A percentile compares a stretch with the other conserved stretches of the same genome.
Evolutionary conservation across 1,140 invertebrate genomes (phyloP).

Genomic region (Calosoma granatense): DNA sequence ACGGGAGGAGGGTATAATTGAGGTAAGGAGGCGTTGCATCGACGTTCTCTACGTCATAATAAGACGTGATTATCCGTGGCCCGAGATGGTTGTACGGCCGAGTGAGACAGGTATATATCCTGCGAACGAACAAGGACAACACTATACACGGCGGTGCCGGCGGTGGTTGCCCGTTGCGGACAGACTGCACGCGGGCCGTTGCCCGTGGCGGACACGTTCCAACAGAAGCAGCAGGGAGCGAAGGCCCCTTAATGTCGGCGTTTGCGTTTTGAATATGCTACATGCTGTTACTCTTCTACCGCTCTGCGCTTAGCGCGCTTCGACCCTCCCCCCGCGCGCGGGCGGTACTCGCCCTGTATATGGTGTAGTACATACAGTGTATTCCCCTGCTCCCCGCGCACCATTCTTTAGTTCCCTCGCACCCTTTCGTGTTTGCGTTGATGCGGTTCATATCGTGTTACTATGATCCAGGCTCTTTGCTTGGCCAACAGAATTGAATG

Average conservation of each 20-base stretch:
- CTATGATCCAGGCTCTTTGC: too few relatives aligned
- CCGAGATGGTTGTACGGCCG: neutral
- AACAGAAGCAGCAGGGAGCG: constrained; percentile 1
- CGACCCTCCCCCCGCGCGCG: too few relatives aligned
- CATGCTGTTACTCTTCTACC: constrained; percentile 1
- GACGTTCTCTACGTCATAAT: constrained; percentile 15
- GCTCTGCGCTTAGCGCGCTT: too few relatives aligned
- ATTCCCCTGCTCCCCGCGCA: neutral
- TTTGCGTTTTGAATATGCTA: constrained; percentile 17
- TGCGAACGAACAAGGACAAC: too few relatives aligned
- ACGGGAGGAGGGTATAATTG: constrained; percentile 4
- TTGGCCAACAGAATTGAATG: too few relatives aligned
- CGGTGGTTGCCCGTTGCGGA: constrained; percentile 1
- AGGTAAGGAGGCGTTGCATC: constrained; percentile 14
- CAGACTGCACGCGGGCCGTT: neutral
- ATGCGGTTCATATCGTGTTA: neutral
- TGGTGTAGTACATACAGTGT: too few relatives aligned
- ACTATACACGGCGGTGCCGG: neutral
- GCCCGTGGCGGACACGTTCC: neutral
- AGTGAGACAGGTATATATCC: too few relatives aligned
- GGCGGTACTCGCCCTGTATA: too few relatives aligned
- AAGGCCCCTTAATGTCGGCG: constrained; percentile 14
- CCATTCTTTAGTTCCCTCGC: neutral
- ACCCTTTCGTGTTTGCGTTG: neutral
- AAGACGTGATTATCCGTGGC: constrained; percentile 17